phyloP scores from a whole-genome alignment of 2,888 invertebrate species.

The Chrysolina americana region DNA sequence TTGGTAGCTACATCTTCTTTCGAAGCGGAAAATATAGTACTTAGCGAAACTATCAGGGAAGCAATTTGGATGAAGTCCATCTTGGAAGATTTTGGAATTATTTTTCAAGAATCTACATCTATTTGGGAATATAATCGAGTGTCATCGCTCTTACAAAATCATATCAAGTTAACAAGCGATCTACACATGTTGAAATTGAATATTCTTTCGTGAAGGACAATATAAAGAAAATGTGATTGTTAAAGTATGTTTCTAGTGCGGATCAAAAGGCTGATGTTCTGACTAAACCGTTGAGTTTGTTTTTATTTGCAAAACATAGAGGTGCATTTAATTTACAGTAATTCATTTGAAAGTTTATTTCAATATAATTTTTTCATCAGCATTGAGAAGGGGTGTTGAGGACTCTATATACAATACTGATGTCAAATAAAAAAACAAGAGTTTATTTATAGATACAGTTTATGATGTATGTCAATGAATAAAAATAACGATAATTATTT shows the following conservation, averaged over 20 bases:
- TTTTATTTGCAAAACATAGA: neutral
- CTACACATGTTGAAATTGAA: neutral
- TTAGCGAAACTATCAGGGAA: neutral
- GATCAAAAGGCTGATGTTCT: neutral
- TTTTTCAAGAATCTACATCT: too few species aligned
- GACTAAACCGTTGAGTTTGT: neutral
- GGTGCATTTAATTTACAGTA: too few species aligned
- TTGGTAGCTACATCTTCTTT: slow-evolving; percentile 2
- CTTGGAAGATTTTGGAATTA: neutral
- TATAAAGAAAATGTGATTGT: neutral
- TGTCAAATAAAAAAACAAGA: too few species aligned
- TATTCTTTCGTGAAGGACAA: neutral
- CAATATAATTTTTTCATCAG: too few species aligned
- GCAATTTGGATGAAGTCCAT: neutral
- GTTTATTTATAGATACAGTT: too few species aligned
- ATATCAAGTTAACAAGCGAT: neutral
- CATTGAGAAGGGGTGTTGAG: too few species aligned
- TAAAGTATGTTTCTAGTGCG: neutral
- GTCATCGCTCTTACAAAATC: neutral
- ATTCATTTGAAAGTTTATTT: too few species aligned
- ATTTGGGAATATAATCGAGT: neutral
- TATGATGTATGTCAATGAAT: too few species aligned
- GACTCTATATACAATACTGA: too few species aligned
- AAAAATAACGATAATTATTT: too few species aligned
- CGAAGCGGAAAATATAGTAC: neutral